Evolutionary conservation across 2,888 invertebrate species (phyloP).

Genomic region (Teleogryllus oceanicus): DNA sequence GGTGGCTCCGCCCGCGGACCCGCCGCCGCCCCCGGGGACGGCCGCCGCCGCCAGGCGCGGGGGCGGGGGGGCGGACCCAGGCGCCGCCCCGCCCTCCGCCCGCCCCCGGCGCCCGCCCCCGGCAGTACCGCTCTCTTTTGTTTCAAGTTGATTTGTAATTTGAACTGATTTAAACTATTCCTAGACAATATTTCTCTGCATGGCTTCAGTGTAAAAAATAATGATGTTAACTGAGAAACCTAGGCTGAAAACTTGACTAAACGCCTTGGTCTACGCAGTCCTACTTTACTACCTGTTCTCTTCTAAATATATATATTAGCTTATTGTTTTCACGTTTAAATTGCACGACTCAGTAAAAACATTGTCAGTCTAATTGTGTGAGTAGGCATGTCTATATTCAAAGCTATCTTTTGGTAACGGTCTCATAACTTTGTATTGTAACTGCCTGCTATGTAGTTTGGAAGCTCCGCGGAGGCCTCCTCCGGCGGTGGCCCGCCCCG

Average conservation of each 20-base stretch:
- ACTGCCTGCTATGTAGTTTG: conserved; percentile 3
- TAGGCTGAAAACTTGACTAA: conserved; percentile 12
- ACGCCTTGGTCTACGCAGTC: conserved; percentile 18
- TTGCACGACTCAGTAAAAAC: conserved; percentile 7
- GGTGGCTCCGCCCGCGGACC: not conserved
- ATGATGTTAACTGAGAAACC: not conserved
- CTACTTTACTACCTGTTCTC: conserved; percentile 6
- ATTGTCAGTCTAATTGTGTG: conserved; percentile 18
- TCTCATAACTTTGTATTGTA: conserved; percentile 1
- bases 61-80: not conserved
- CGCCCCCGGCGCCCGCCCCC: not conserved
- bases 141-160: not conserved
- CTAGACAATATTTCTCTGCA: conserved; percentile 3
- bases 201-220: conserved; percentile 1
- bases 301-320: conserved; percentile 18
- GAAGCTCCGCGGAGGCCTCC: not conserved
- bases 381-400: conserved; percentile 10
- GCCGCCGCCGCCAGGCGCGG: not conserved
- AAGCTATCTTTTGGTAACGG: conserved; percentile 2
- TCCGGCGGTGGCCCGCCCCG: not conserved
- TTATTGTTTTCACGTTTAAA: conserved; percentile 18
- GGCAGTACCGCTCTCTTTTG: not conserved
- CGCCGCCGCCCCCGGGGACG: conserved; percentile 10
- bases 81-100: not conserved
- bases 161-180: not conserved